Evolutionary conservation across 2,888 invertebrate species (phyloP).

Genomic region (Priocnemis perturbator): DNA sequence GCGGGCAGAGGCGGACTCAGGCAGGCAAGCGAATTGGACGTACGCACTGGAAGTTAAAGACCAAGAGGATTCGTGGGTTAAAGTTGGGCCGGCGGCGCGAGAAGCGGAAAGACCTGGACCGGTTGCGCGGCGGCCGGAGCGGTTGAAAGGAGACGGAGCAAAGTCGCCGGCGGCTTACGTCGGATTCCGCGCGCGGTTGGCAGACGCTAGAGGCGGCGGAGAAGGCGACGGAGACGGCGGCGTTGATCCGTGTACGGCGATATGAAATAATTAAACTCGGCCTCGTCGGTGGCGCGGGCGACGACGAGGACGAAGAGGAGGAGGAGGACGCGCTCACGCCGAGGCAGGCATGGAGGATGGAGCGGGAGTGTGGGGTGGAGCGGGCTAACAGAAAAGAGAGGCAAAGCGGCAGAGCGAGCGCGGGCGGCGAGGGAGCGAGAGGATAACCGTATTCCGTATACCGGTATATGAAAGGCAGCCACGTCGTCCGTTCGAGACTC

Average conservation of each 20-base stretch:
- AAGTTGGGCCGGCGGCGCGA: too few relatives aligned
- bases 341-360: background rate
- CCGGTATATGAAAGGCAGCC: slow-evolving; percentile 47
- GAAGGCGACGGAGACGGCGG: slow-evolving; percentile 21
- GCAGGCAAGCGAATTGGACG: too few relatives aligned
- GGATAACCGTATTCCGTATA: slow-evolving; percentile 42
- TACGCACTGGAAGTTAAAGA: too few relatives aligned
- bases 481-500: slow-evolving; percentile 46
- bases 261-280: slow-evolving; percentile 59
- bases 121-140: slow-evolving; percentile 15
- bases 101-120: slow-evolving; percentile 21
- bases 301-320: slow-evolving; percentile 28
- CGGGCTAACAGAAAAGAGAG: slow-evolving; percentile 34
- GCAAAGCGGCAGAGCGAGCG: slow-evolving; percentile 24
- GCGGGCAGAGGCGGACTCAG: too few relatives aligned
- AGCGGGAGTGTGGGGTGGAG: slow-evolving; percentile 36
- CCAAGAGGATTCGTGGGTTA: too few relatives aligned
- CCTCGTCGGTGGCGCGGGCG: slow-evolving; percentile 41
- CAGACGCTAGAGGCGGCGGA: slow-evolving; percentile 15
- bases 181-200: slow-evolving; percentile 36
- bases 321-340: slow-evolving; percentile 22
- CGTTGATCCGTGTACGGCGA: slow-evolving; percentile 45
- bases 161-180: slow-evolving; percentile 50
- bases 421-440: slow-evolving; percentile 20
- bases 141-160: slow-evolving; percentile 17